phyloP scores from a whole-genome alignment of 1,140 invertebrate genomes.

The Drosophila elegans region DNA sequence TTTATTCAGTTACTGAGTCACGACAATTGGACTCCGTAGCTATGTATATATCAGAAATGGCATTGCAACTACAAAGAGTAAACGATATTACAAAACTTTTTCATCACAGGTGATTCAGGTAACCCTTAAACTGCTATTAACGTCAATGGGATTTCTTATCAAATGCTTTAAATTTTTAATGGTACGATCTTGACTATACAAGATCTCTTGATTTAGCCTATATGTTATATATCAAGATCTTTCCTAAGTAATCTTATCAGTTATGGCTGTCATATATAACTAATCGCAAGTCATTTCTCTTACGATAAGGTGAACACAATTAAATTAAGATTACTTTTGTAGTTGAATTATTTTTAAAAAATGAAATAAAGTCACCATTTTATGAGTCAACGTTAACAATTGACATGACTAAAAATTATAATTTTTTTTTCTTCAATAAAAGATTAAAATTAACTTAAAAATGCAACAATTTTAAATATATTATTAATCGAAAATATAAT shows the following conservation, averaged over 20 bases:
- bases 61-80: background rate
- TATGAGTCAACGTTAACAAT: too few species aligned
- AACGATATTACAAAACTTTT: background rate
- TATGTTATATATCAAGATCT: slow-evolving; percentile 23
- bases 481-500: too few species aligned
- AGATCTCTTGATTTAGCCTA: slow-evolving; percentile 10
- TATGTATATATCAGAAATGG: background rate
- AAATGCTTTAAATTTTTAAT: slow-evolving; percentile 6
- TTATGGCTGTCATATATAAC: background rate
- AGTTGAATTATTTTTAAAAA: too few species aligned
- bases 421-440: too few species aligned
- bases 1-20: slow-evolving; percentile 14
- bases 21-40: background rate
- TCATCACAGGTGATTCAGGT: slow-evolving; percentile 17
- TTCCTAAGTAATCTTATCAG: slow-evolving; percentile 18
- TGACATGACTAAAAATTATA: too few species aligned
- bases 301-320: background rate
- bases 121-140: background rate
- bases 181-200: background rate
- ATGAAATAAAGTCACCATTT: too few species aligned
- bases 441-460: too few species aligned
- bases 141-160: slow-evolving; percentile 33
- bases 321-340: background rate
- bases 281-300: background rate
- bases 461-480: too few species aligned